A percentile compares a stretch with the other conserved stretches of the same genome.
Conservation (phyloP, 2,113 vertebrate genomes). For the Prochilodus magdalenae region DNA sequence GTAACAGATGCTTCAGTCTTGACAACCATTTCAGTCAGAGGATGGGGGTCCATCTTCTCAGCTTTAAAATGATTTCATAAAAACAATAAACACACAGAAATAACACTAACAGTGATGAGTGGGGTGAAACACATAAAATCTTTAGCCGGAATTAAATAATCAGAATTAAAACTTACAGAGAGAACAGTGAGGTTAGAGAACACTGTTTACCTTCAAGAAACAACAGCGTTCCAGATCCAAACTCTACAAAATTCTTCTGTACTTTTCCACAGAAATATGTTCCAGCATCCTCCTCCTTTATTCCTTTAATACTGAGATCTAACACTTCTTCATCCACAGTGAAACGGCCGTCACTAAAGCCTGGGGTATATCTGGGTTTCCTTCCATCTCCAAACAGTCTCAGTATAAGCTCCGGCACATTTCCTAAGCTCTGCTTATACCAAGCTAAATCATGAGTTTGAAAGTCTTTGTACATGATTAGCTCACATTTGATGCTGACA, state of each 20-base stretch:
- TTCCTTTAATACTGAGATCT: neutral
- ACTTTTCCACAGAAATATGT: constrained; percentile 20
- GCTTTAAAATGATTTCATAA: neutral
- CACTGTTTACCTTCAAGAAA: neutral
- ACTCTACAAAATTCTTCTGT: neutral
- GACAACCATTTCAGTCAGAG: neutral
- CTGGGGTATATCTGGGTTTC: neutral
- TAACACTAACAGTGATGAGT: neutral
- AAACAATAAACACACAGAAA: neutral
- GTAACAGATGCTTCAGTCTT: constrained; percentile 15
- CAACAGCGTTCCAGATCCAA: constrained; percentile 11
- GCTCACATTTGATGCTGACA: neutral
- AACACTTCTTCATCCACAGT: neutral
- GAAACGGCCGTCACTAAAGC: neutral
- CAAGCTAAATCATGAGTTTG: neutral
- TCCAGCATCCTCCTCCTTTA: neutral
- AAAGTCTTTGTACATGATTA: neutral
- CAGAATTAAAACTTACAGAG: neutral
- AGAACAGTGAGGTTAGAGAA: neutral
- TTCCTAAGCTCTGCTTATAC: constrained; percentile 21
- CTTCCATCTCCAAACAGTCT: neutral
- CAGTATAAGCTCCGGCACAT: neutral
- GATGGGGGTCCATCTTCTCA: neutral
- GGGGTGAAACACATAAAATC: neutral
- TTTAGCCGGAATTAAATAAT: neutral